These are phyloP conservation scores for Leucoma salicis DNA, from an alignment of 2,888 invertebrate genomes.

Conservation along the genomic window DNA sequence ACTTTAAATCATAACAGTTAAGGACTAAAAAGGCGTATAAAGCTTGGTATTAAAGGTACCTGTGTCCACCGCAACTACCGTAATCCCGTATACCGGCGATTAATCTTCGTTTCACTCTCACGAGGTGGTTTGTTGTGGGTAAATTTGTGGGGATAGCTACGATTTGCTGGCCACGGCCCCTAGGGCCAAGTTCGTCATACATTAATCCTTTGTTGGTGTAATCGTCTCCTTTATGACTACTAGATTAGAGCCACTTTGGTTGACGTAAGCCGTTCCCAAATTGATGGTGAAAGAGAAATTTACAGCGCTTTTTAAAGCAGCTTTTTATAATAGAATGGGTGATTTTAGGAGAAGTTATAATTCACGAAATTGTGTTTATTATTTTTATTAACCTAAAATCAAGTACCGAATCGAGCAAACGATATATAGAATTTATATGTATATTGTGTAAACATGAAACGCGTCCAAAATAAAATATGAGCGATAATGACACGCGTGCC, in stretches of 20 bases:
- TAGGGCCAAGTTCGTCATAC: conserved; percentile 68
- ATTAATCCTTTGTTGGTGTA: conserved; percentile 71
- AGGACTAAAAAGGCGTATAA: conserved; percentile 31
- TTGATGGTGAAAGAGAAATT: too few species aligned
- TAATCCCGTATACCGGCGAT: conserved; percentile 66
- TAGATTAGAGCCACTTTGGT: conserved; percentile 40
- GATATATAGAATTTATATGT: too few species aligned
- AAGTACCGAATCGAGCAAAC: too few species aligned
- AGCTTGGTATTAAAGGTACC: conserved; percentile 42
- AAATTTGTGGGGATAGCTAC: conserved; percentile 71
- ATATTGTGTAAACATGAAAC: neutral
- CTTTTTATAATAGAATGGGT: too few species aligned
- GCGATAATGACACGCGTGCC: conserved; percentile 27
- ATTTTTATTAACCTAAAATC: too few species aligned
- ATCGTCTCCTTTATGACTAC: conserved; percentile 63
- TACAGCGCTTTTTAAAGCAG: too few species aligned
- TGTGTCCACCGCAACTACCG: conserved; percentile 54
- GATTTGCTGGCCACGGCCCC: conserved; percentile 66
- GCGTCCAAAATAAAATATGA: conserved; percentile 20
- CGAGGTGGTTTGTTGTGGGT: conserved; percentile 73
- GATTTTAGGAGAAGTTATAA: too few species aligned
- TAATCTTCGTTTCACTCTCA: conserved; percentile 73
- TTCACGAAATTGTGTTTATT: too few species aligned
- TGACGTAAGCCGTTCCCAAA: conserved; percentile 28
- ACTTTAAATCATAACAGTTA: conserved; percentile 36